Evolutionary conservation across 2,888 invertebrate species (phyloP), one percentile per base, ranked within the genome.

Genomic region (Eurois occulta): DNA sequence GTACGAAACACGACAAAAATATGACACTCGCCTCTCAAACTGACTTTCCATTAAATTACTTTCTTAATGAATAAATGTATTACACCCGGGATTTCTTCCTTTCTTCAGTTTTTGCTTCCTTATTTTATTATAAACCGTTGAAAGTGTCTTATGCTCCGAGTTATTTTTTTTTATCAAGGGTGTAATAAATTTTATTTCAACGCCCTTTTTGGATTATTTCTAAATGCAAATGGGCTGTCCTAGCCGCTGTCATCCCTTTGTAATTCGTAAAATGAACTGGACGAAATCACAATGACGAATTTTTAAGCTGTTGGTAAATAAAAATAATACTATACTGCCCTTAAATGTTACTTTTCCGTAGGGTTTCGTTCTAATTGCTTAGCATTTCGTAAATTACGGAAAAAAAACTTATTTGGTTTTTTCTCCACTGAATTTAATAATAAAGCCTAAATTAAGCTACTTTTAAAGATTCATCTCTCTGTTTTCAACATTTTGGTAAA

Each of bases 1-100:
- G 66, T 78, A 76, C 74, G 74, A 66, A 83, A 86, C 74, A 60
- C 69, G 70, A 65, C 66, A 68, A 83, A 68, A 78, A 77, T 69
- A 71, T 66, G 64, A 78, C 76, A 78, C 32, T 75, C 21, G 13
- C 16, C 46, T n/a, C 41, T 41, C 52, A 65, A 72, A 84, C 84
- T 78, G 84, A 86, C 81, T 85, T 93, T 94, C 93, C 91, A 94
- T 94, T 94, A 94, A 95, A 94, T 95, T 95, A 93, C 94, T 94
- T 93, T 91, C 91, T 89, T 94, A 94, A 95, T 94, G 94, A 95
- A 95, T 95, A 95, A 95, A 95, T 94, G 94, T 95, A 94, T 94
- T 94, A 94, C 95, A 93, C 93, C 70, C 86, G 94, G 93, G 94
- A 94, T 93, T 91, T 88, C 88, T 93, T 91, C 88, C 88, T 93